Base-by-base conservation (phyloP, 2,113 vertebrate genomes). In the Mohoua ochrocephala region DNA sequence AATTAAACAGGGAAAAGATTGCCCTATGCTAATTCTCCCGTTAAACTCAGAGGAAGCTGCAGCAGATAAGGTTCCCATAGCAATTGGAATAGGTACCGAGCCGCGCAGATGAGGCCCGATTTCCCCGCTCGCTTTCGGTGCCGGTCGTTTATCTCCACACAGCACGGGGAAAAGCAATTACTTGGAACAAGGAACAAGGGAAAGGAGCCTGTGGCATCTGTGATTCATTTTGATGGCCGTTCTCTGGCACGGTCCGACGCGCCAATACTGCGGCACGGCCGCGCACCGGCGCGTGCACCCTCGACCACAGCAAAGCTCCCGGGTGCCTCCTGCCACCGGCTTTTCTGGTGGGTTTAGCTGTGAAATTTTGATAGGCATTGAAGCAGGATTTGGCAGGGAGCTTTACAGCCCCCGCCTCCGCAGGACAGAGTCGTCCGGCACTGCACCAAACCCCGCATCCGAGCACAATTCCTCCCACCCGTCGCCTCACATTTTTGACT, bases 1-100 rank as follows among this genome's bases (percentile, higher is more conserved):
- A 95, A 96, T 93, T 77, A 88, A 94, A 63, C 3, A 8, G 35
- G 31, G 39, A 22, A 26, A 93, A 82, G 68, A 70, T 81, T 74
- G 71, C 39, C 73, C 65, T 88, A 35, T 96, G 87, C 71, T 95
- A 96, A 94, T 94, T 86, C 79, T 74, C 27, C 68, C 74, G 71
- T 81, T 78, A 89, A 90, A 88, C 42, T 81, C 35, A 21, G 52
- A 89, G 87, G 76, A 68, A 84, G 28, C 42, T 27, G 64, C 68
- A 81, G 37, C 68, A 95, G 95, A 95, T 90, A 96, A 96, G 92
- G 95, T 94, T 95, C 93, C 96, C 92, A 92, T 81, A 92, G 95
- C 92, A 93, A 94, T 93, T 37, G 92, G 77, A 84, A 56, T 24
- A 93, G 95, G 82, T 50, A 54, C 65, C 0, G 6, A 50, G 15